Conservation (phyloP, 2,888 invertebrate species). For the Suillia variegata region DNA sequence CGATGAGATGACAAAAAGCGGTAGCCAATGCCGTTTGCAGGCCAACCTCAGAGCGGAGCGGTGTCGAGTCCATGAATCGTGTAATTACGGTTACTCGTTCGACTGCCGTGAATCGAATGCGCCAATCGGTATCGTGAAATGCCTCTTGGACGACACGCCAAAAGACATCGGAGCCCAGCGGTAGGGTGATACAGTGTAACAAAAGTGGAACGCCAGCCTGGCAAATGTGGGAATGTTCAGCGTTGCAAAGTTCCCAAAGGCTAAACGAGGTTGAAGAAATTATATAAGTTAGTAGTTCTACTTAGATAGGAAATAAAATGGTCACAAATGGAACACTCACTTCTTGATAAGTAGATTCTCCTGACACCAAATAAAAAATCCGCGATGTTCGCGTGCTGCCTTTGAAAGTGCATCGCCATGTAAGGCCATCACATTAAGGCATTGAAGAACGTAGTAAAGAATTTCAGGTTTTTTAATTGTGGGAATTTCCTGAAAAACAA, state of each 20-base stretch:
- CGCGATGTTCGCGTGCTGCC: slow-evolving; percentile 85
- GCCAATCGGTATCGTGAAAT: slow-evolving; percentile 90
- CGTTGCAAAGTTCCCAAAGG: slow-evolving; percentile 90
- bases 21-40: slow-evolving; percentile 94
- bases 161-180: slow-evolving; percentile 93
- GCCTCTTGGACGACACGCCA: slow-evolving; percentile 95
- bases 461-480: slow-evolving; percentile 88
- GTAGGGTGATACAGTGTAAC: slow-evolving; percentile 92
- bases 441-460: slow-evolving; percentile 89
- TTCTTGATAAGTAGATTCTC: slow-evolving; percentile 92
- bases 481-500: slow-evolving; percentile 70
- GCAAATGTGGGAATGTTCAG: slow-evolving; percentile 92
- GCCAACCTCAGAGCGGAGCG: slow-evolving; percentile 79
- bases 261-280: too few species aligned
- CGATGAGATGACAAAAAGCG: slow-evolving; percentile 95
- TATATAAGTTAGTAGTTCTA: background rate
- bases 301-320: background rate
- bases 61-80: slow-evolving; percentile 89
- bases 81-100: slow-evolving; percentile 94
- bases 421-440: slow-evolving; percentile 86
- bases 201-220: slow-evolving; percentile 90
- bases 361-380: slow-evolving; percentile 95
- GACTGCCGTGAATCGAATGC: slow-evolving; percentile 89
- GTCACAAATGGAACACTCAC: slow-evolving; percentile 64
- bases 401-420: slow-evolving; percentile 92